Base-by-base conservation (phyloP, 2,888 invertebrate species). In the Stratiomys singularior region DNA sequence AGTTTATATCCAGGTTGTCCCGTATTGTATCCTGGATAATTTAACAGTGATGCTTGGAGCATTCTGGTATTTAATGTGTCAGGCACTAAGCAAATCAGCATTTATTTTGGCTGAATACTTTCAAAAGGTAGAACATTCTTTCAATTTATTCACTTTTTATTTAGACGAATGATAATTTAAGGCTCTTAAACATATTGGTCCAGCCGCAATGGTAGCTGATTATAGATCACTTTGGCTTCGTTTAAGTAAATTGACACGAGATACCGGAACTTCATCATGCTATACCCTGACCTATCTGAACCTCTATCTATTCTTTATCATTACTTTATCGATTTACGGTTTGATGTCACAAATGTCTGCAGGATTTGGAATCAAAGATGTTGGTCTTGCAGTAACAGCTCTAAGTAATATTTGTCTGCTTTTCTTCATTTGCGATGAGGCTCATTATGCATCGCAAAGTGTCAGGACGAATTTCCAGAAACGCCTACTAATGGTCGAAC, bases 371-470 rank as follows among this genome's bases (percentile, higher is more conserved):
- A 87, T 90, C 18, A 93, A 93, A 84, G 93, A 93, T 82, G 90
- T 93, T 76, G 93, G 93, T 0, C 83, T 93, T 28, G 90, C 91
- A 0, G 87, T 93, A 56, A 93, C 93, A 0, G 93, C 92, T 0
- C 83, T 89, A 11, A 91, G 91, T 86, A 92, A 92, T 78, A 89
- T 91, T 52, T 90, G 89, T 52, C 83, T 93, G 67, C 85, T 93
- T n/a, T 93, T 92, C 84, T 92, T 92, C 81, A 91, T 93, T 79
- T 93, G 93, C 82, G 93, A 93, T 81, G 92, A 92, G 84, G 93
- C 93, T 0, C 93, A 93, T 83, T 91, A 92, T 82, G 93, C 93
- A 3, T 92, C 93, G 0, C 90, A 92, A 81, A 92, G 92, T 85
- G 93, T 92, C 84, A 89, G 92, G 72, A 92, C 91, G 0, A 91